These are phyloP conservation scores for Rhinatrema bivittatum DNA, from an alignment of 2,797 vertebrate species.

Conservation along the genomic window DNA sequence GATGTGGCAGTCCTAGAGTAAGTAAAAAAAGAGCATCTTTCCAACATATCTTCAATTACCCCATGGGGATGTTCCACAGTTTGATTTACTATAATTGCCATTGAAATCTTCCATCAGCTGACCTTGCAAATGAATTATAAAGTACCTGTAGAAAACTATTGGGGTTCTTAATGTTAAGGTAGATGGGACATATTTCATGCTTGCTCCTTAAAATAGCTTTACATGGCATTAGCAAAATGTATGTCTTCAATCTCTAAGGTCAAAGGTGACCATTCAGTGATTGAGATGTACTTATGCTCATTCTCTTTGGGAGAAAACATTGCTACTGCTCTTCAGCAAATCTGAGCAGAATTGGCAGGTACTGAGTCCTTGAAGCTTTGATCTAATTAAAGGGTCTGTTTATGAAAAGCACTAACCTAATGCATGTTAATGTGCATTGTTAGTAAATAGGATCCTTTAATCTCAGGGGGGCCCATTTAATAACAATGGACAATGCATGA, in stretches of 20 bases:
- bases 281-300: not conserved
- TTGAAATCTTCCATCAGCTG: conserved; percentile 43
- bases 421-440: no score
- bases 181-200: conserved; percentile 25
- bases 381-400: no score
- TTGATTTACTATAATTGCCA: conserved; percentile 51
- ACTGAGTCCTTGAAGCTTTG: no score
- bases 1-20: conserved; percentile 32
- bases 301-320: no score
- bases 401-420: no score
- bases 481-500: no score
- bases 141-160: conserved; percentile 15
- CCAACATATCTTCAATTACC: conserved; percentile 30
- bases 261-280: not conserved
- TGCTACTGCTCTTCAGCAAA: no score
- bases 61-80: conserved; percentile 23
- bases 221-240: conserved; percentile 9
- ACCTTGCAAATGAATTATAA: conserved; percentile 35
- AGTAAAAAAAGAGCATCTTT: conserved; percentile 9
- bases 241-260: not conserved
- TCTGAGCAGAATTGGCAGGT: no score
- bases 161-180: conserved; percentile 16
- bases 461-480: no score
- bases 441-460: no score
- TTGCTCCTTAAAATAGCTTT: conserved; percentile 5